Evolutionary conservation across 2,113 vertebrate genomes (phyloP).

Genomic region (Ceyx margarethae): DNA sequence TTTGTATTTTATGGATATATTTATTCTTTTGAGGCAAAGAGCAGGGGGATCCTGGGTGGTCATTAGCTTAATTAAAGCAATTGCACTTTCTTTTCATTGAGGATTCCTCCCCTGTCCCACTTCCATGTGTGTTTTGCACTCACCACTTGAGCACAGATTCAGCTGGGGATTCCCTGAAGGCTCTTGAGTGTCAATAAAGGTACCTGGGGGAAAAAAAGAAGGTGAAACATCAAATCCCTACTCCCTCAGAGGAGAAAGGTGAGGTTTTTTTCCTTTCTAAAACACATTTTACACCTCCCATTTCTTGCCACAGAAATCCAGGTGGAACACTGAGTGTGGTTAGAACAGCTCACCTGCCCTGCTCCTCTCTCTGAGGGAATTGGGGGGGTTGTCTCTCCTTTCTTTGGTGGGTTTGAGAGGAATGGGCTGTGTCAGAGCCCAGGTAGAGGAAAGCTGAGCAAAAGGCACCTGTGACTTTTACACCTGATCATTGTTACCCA

Average conservation of each 20-base stretch:
- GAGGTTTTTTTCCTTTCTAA: not conserved
- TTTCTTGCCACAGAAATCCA: not conserved
- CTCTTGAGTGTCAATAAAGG: not conserved
- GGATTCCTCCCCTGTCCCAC: not conserved
- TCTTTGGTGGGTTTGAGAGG: not conserved
- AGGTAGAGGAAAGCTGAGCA: not conserved
- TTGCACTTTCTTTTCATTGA: slow-evolving; percentile 31
- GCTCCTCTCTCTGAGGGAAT: not conserved
- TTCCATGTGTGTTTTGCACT: not conserved
- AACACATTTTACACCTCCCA: accelerated
- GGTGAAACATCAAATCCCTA: not conserved
- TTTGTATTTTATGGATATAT: not conserved
- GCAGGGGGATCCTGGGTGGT: not conserved
- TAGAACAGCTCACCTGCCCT: not conserved
- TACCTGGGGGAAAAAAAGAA: not conserved
- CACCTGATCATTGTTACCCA: slow-evolving; percentile 39
- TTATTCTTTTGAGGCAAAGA: not conserved
- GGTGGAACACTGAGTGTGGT: accelerated
- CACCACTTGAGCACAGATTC: not conserved
- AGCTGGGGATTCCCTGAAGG: not conserved
- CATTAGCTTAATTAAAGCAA: slow-evolving; percentile 29
- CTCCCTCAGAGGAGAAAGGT: not conserved
- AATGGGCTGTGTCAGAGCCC: not conserved
- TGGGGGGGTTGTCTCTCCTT: not conserved
- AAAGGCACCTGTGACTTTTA: slow-evolving; percentile 7